Evolutionary conservation across 2,113 vertebrate species (phyloP).

Genomic region (Tenrec ecaudatus): DNA sequence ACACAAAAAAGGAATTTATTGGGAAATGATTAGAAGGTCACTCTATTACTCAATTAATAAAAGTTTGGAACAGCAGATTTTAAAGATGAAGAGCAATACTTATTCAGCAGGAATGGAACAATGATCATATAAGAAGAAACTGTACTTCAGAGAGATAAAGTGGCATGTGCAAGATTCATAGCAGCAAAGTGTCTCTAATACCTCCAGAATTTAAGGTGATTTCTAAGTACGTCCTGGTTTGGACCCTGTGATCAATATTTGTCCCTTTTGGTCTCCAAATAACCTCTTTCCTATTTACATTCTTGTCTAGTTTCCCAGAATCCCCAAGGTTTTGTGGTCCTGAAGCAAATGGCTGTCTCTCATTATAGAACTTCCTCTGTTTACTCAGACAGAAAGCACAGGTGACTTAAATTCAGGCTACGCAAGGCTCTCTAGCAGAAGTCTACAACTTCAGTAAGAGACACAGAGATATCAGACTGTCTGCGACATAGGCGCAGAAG

Average conservation of each 20-base stretch:
- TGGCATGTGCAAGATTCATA: neutral
- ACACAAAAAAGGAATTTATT: neutral
- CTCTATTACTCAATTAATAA: neutral
- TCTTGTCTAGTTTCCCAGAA: neutral
- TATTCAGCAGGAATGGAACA: neutral
- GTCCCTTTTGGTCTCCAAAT: neutral
- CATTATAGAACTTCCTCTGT: neutral
- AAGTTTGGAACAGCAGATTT: neutral
- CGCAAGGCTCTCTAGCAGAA: neutral
- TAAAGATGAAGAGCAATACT: neutral
- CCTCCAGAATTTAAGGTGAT: neutral
- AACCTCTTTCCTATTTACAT: neutral
- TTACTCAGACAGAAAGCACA: neutral
- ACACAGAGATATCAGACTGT: neutral
- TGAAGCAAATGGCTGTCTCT: neutral
- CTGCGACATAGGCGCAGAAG: neutral
- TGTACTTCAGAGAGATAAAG: neutral
- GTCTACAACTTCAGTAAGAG: neutral
- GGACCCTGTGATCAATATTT: neutral
- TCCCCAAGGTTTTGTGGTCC: neutral
- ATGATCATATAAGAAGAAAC: neutral
- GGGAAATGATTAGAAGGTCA: neutral
- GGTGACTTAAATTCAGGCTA: neutral
- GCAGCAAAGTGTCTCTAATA: neutral
- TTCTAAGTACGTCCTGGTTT: neutral